Base-by-base conservation (phyloP, 2,888 invertebrate genomes). In the Gastracanthus pulcherrimus region DNA sequence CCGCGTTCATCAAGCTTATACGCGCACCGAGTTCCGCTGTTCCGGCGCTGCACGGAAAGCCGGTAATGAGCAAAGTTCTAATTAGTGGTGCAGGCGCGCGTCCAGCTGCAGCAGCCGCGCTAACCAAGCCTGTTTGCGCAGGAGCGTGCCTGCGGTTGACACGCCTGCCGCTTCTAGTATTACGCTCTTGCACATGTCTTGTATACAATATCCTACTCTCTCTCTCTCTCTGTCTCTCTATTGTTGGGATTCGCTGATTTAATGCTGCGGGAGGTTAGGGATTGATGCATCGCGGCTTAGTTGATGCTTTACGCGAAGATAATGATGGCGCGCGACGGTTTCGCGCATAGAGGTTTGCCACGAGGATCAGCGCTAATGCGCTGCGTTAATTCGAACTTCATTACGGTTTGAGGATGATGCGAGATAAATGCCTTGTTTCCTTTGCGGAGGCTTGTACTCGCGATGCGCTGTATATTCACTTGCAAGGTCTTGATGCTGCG, bases 41-140 rank as follows among this genome's bases (percentile, higher is more conserved):
- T 45, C 11, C 55, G 13, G 64, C 9, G 51, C 58, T 70, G 60
- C n/a, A n/a, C n/a, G n/a, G n/a, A n/a, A n/a, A 67, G 64, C 79
- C 84, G 72, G 41, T 82, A 84, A 84, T 67, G 80, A 83, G 80
- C 66, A 82, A 83, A 83, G 79, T 82, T 84, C 80, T 81, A 84
- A 84, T 84, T 84, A 83, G 77, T 71, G 70, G 51, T 72, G 76
- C n/a, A n/a, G n/a, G 80, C 76, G 78, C 19, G 9, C 29, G 55
- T 55, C 48, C n/a, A 38, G 23, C 64, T 48, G 36, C n/a, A 19
- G 38, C 13, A 41, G 9, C 6, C 16, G 29, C 26, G 31, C 34
- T 48, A 72, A 45, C 55, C 58, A 41, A 79, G 41, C 38, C 71
- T 34, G 55, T 62, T 71, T 71, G 71, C 70, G 66, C n/a, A n/a